These are phyloP conservation scores for Diadromus collaris DNA, from an alignment of 2,888 invertebrate species.

Conservation along the genomic window DNA sequence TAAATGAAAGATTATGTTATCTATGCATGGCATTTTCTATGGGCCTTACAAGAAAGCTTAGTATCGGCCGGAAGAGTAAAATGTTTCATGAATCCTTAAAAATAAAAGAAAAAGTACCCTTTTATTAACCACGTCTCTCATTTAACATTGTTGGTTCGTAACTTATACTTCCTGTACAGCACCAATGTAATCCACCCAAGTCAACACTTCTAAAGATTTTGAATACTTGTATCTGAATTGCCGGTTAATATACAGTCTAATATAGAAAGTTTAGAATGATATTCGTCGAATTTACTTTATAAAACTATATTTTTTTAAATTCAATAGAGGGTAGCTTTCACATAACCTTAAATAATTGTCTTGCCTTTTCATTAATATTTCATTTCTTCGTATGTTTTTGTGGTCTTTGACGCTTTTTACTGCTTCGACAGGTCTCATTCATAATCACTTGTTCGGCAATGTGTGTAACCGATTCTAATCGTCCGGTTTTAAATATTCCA, in stretches of 20 bases:
- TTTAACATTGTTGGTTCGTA: too few species aligned
- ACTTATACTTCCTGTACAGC: too few species aligned
- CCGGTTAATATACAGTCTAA: not conserved
- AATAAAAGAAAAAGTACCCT: not conserved
- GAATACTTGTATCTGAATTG: not conserved
- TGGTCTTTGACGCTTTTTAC: slow-evolving; percentile 68
- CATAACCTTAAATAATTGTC: slow-evolving; percentile 32
- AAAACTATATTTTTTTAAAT: not conserved
- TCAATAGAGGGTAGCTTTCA: not conserved
- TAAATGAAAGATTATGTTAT: not conserved
- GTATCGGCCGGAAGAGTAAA: not conserved
- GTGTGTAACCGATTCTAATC: slow-evolving; percentile 20
- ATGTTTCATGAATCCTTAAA: not conserved
- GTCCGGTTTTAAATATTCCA: slow-evolving; percentile 43
- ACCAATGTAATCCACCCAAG: too few species aligned
- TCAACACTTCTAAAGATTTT: too few species aligned
- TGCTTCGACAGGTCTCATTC: slow-evolving; percentile 59
- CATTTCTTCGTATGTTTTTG: slow-evolving; percentile 67
- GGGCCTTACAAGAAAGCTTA: not conserved
- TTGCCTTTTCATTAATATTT: slow-evolving; percentile 27
- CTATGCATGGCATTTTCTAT: not conserved
- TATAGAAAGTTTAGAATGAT: not conserved
- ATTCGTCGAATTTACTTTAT: not conserved
- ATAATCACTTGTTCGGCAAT: slow-evolving; percentile 40
- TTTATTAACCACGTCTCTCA: not conserved